These are phyloP conservation scores for Osedax fenrisi DNA, from an alignment of 2,888 invertebrate genomes.

Conservation along the genomic window DNA sequence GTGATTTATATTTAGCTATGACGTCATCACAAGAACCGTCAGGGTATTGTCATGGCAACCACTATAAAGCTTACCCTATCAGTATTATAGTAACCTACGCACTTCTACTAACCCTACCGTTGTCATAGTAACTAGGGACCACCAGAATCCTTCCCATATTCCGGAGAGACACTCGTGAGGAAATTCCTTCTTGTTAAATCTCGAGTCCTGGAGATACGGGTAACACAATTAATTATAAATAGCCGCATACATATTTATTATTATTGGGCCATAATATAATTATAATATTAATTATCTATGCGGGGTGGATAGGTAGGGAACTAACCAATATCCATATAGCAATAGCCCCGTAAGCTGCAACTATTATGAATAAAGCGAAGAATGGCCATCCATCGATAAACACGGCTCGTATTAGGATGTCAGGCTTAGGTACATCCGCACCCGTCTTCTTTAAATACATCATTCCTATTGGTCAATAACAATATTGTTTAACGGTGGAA, in stretches of 20 bases:
- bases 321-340: not conserved
- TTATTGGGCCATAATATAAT: no score
- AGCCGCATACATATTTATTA: no score
- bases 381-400: not conserved
- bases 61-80: no score
- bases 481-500: no score
- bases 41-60: no score
- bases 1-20: no score
- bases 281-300: no score
- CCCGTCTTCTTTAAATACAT: not conserved
- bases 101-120: not conserved
- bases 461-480: no score
- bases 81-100: no score
- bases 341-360: not conserved
- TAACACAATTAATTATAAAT: no score
- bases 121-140: not conserved
- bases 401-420: not conserved
- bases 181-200: not conserved
- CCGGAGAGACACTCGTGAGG: not conserved
- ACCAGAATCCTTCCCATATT: not conserved
- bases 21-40: no score
- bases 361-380: not conserved
- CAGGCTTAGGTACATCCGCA: not conserved
- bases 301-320: no score
- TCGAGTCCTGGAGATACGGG: not conserved